These are phyloP conservation scores for Apis dorsata DNA, from an alignment of 1,140 invertebrate genomes.

Conservation along the genomic window DNA sequence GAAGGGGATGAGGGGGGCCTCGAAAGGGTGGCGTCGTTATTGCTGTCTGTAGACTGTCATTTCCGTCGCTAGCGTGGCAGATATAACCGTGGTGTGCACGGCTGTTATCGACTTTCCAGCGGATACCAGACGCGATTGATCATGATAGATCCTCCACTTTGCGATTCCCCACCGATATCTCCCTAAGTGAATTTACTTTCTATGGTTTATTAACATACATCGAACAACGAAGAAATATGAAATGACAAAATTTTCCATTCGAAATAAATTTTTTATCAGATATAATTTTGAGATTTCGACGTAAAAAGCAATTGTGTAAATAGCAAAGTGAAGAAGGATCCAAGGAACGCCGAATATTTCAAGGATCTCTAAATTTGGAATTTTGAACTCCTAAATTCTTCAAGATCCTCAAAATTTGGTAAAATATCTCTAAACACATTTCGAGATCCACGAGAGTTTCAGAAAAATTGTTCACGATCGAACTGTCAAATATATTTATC, in stretches of 20 bases:
- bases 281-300: background rate
- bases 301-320: background rate
- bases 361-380: background rate
- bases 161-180: constrained; percentile 8
- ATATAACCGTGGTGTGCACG: constrained; percentile 25
- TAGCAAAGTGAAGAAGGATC: background rate
- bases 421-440: background rate
- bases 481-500: background rate
- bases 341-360: background rate
- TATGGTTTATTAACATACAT: too few species aligned
- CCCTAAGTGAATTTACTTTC: background rate
- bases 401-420: background rate
- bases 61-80: constrained; percentile 42
- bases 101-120: constrained; percentile 57
- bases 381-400: background rate
- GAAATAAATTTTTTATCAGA: too few species aligned
- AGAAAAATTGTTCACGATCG: background rate
- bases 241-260: too few species aligned
- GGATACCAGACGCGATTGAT: constrained; percentile 32
- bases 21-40: constrained; percentile 46
- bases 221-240: too few species aligned
- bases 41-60: constrained; percentile 61
- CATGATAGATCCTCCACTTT: constrained; percentile 18
- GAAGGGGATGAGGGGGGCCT: constrained; percentile 4
- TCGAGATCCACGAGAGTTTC: background rate